phyloP scores from a whole-genome alignment of 2,888 invertebrate species.

The Sturmia bella region DNA sequence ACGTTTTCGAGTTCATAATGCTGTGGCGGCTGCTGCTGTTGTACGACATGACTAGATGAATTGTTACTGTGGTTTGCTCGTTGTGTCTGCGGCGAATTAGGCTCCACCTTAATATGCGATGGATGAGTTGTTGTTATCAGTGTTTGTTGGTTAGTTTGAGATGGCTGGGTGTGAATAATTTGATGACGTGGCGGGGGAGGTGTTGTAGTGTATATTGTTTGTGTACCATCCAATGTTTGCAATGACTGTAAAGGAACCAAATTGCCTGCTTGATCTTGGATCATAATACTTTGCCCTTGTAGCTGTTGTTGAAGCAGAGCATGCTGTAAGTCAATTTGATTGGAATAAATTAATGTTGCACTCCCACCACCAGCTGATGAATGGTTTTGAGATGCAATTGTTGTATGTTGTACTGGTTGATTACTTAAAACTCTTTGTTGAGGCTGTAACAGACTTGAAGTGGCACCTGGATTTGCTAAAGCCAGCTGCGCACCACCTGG shows the following conservation, averaged over 20 bases:
- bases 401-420: slow-evolving; percentile 67
- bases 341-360: slow-evolving; percentile 79
- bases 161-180: slow-evolving; percentile 72
- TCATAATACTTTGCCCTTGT: slow-evolving; percentile 80
- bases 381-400: slow-evolving; percentile 71
- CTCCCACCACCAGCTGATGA: slow-evolving; percentile 70
- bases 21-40: slow-evolving; percentile 72
- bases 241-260: slow-evolving; percentile 78
- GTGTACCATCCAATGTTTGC: slow-evolving; percentile 76
- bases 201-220: slow-evolving; percentile 77
- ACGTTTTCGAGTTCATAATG: slow-evolving; percentile 80
- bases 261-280: slow-evolving; percentile 80
- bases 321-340: slow-evolving; percentile 80
- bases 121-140: slow-evolving; percentile 67
- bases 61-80: slow-evolving; percentile 66
- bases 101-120: slow-evolving; percentile 64
- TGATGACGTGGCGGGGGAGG: slow-evolving; percentile 72
- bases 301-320: slow-evolving; percentile 79
- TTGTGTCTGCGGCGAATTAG: slow-evolving; percentile 57
- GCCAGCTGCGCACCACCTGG: slow-evolving; percentile 80
- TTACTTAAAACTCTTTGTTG: slow-evolving; percentile 63
- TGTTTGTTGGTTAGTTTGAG: slow-evolving; percentile 70
- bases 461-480: slow-evolving; percentile 78
- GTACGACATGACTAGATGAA: slow-evolving; percentile 58
- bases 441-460: slow-evolving; percentile 72